Evolutionary conservation across 2,797 vertebrate genomes (phyloP).

Genomic region (Falco columbarius): DNA sequence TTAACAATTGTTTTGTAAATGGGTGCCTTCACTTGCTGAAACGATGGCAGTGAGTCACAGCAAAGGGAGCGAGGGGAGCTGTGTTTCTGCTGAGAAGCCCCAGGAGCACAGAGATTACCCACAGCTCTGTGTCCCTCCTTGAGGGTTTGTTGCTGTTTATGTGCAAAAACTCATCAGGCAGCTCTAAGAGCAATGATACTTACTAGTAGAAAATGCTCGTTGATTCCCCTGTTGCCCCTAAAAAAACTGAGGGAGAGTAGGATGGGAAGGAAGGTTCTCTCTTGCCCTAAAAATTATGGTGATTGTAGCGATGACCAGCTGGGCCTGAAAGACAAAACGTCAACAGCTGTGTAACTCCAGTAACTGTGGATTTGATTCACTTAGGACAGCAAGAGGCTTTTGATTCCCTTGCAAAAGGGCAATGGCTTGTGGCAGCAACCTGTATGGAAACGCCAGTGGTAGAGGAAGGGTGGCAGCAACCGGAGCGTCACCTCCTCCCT

Average conservation of each 20-base stretch:
- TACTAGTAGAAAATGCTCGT: neutral
- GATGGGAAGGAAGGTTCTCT: neutral
- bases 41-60: neutral
- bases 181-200: neutral
- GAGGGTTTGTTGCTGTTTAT: fast-evolving
- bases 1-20: neutral
- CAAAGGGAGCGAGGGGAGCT: neutral
- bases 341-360: neutral
- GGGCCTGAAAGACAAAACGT: neutral
- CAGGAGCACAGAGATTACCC: neutral
- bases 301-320: neutral
- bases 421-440: neutral
- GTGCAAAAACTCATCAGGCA: neutral
- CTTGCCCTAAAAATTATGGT: neutral
- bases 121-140: fast-evolving
- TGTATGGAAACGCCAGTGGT: neutral
- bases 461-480: neutral
- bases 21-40: neutral
- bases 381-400: neutral
- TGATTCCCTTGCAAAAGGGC: neutral
- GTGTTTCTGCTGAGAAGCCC: neutral
- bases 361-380: neutral
- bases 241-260: neutral
- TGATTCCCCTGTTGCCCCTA: fast-evolving
- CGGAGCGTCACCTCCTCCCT: fast-evolving